Evolutionary conservation across 2,113 vertebrate species (phyloP), one percentile per base, ranked within the genome.

Genomic region (Aleadryas rufinucha): DNA sequence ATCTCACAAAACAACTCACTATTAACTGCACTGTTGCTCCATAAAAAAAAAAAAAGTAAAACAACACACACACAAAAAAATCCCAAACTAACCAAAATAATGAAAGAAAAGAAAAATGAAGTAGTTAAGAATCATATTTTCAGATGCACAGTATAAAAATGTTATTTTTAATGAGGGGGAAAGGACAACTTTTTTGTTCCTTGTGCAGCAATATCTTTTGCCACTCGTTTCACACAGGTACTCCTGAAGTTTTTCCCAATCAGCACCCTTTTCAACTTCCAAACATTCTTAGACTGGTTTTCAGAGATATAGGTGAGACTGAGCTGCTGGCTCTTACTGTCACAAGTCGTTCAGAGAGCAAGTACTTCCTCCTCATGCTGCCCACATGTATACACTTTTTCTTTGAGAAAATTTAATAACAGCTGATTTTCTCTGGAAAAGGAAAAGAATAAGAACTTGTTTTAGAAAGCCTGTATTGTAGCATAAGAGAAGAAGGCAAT

Each of bases 391-490:
- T 37, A 37, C 42, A 61, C 26, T 66, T 61, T 42, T 76, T 35
- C 84, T 87, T 16, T 53, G 45, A 60, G 35, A 89, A 94, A 93
- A 93, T 9, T 66, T 56, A 49, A 52, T 70, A 92, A 84, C 41
- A 31, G 27, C 33, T 68, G 20, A 74, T 96, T 92, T 94, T 84
- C 52, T 87, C 35, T 50, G 56, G 49, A 91, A 94, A 83, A 79
- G 37, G 39, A 93, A 79, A 74, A 94, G 26, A 35, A 79, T 76
- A 90, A 90, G 33, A 92, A 63, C 47, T 91, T 91, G 35, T 63
- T 71, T 90, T 74, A 52, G 87, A 95, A 96, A 81, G 79, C 42
- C 72, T 68, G 64, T 82, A 93, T 50, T 91, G 84, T 64, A 71
- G 59, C 56, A 56, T 24, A 89, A 75, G 70, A 86, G 54, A 71